Conservation (phyloP, 2,888 invertebrate genomes). For the Drosophila fulvimacula region DNA sequence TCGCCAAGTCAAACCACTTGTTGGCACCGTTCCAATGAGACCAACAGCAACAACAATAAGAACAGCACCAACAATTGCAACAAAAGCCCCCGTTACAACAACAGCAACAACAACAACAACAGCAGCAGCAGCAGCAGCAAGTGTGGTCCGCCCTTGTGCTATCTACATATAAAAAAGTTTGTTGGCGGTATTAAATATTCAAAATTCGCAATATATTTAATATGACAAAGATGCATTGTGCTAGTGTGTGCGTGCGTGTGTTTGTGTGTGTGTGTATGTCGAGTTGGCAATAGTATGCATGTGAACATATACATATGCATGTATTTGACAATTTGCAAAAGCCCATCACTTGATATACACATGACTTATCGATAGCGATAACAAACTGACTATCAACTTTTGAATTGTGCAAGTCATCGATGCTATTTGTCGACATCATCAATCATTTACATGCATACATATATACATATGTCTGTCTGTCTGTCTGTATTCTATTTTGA, state of each 20-base stretch:
- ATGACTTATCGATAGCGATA: slow-evolving; percentile 36
- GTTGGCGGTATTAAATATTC: slow-evolving; percentile 41
- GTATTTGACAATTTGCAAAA: slow-evolving; percentile 7
- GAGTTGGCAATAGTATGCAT: slow-evolving; percentile 8
- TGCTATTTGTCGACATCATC: neutral
- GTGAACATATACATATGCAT: slow-evolving; percentile 7
- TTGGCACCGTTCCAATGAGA: slow-evolving; percentile 71
- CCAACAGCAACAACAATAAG: slow-evolving; percentile 17
- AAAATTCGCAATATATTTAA: slow-evolving; percentile 53
- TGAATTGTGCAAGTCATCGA: slow-evolving; percentile 24
- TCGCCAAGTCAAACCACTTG: slow-evolving; percentile 73
- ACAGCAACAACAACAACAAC: slow-evolving; percentile 39
- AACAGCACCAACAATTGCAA: slow-evolving; percentile 32
- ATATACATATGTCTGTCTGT: neutral
- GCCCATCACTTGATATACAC: slow-evolving; percentile 16
- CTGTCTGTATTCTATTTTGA: slow-evolving; percentile 3
- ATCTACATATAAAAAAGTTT: slow-evolving; percentile 32
- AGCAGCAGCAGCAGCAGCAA: slow-evolving; percentile 33
- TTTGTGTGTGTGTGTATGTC: neutral
- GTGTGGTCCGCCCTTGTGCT: slow-evolving; percentile 54
- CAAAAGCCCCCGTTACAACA: slow-evolving; percentile 16
- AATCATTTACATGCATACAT: slow-evolving; percentile 1
- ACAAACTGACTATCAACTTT: slow-evolving; percentile 5
- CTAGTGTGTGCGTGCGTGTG: neutral
- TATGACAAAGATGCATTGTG: slow-evolving; percentile 41